These are phyloP conservation scores for Orchesella flavescens DNA, from an alignment of 2,888 invertebrate species.

Conservation along the genomic window DNA sequence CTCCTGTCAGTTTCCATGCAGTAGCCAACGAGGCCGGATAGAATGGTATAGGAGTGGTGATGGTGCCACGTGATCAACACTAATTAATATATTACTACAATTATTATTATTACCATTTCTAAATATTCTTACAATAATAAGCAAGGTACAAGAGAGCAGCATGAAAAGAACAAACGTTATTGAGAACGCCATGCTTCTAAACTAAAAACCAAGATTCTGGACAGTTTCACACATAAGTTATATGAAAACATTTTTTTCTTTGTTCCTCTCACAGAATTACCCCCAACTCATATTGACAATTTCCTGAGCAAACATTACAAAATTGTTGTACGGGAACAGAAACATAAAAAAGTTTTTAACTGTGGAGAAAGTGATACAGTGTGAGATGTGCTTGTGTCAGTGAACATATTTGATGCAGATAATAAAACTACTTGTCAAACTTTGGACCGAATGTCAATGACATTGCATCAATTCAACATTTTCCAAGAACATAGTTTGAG, in stretches of 20 bases:
- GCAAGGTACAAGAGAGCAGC: conserved; percentile 22
- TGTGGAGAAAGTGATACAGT: too few relatives aligned
- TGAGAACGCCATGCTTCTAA: not conserved
- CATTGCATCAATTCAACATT: too few relatives aligned
- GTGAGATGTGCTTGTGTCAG: too few relatives aligned
- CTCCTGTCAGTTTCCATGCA: conserved; percentile 66
- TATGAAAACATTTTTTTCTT: not conserved
- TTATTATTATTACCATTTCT: conserved; percentile 42
- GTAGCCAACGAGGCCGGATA: conserved; percentile 65
- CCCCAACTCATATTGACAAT: too few relatives aligned
- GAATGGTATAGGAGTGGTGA: conserved; percentile 62
- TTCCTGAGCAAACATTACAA: too few relatives aligned
- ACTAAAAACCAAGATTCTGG: not conserved
- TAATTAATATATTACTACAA: conserved; percentile 46
- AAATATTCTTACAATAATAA: conserved; percentile 19
- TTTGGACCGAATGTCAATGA: too few relatives aligned
- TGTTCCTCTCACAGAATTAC: too few relatives aligned
- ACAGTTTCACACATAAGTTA: not conserved
- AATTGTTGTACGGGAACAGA: too few relatives aligned
- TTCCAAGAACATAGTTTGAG: too few relatives aligned
- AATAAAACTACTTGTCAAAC: too few relatives aligned
- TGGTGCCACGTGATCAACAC: conserved; percentile 61
- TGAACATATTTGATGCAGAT: too few relatives aligned
- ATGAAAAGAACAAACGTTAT: not conserved
- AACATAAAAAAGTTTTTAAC: too few relatives aligned